phyloP scores from a whole-genome alignment of 2,113 vertebrate genomes.

The Gobiocypris rarus region DNA sequence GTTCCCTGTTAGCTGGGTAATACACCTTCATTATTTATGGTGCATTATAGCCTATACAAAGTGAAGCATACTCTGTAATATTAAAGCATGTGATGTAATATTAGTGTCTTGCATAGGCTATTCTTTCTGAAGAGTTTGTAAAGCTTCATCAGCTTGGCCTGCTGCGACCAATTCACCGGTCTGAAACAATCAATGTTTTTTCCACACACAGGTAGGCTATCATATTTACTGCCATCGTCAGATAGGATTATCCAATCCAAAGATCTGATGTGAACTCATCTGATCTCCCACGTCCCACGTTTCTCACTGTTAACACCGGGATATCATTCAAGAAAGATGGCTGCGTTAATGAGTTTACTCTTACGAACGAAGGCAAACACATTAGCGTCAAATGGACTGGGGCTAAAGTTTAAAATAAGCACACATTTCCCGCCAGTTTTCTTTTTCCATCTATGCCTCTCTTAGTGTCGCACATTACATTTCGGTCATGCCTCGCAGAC shows the following conservation, averaged over 20 bases:
- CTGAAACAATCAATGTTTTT: not conserved
- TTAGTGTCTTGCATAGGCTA: not conserved
- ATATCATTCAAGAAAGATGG: slow-evolving; percentile 43
- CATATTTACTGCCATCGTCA: not conserved
- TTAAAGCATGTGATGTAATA: not conserved
- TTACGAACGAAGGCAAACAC: slow-evolving; percentile 40
- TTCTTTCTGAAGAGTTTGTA: not conserved
- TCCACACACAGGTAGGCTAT: not conserved
- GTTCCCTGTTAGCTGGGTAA: too few relatives aligned
- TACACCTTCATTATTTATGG: too few relatives aligned
- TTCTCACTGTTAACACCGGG: slow-evolving; percentile 32
- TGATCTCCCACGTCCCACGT: slow-evolving; percentile 2
- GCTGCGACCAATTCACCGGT: not conserved
- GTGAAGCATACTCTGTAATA: not conserved
- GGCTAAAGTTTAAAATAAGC: slow-evolving; percentile 29
- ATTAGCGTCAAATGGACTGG: not conserved
- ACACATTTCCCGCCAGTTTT: not conserved
- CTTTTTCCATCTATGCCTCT: slow-evolving; percentile 30
- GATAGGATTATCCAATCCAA: not conserved
- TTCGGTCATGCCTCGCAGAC: slow-evolving; percentile 74
- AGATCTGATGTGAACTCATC: slow-evolving; percentile 2
- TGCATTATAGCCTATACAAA: too few relatives aligned
- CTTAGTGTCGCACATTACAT: slow-evolving; percentile 67
- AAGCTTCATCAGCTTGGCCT: not conserved
- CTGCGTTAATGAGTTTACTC: not conserved